Conservation (phyloP, 2,113 vertebrate species). For the Ciconia maguari region DNA sequence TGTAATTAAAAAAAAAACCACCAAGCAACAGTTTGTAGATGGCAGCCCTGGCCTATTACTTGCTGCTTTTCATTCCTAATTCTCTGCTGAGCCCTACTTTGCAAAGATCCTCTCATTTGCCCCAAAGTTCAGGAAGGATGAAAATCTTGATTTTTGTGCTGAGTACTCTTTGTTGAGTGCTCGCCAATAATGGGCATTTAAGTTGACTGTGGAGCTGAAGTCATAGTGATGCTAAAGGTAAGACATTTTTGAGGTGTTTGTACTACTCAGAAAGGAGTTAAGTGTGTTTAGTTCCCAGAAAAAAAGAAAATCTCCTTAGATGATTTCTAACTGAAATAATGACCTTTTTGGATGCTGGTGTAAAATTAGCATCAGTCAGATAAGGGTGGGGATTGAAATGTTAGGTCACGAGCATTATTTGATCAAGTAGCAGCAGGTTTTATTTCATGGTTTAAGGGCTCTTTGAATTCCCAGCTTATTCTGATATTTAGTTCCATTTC, state of each 20-base stretch:
- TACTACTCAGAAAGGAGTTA: not conserved
- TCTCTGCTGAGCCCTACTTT: not conserved
- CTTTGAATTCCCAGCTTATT: not conserved
- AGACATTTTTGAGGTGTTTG: not conserved
- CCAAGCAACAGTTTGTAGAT: not conserved
- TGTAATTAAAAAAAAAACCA: not conserved
- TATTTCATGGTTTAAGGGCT: not conserved
- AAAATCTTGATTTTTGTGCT: not conserved
- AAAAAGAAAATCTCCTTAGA: not conserved
- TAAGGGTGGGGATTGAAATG: slow-evolving; percentile 44
- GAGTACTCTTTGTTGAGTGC: not conserved
- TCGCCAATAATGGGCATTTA: not conserved
- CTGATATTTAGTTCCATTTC: not conserved
- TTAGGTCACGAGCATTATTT: not conserved
- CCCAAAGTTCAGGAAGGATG: not conserved
- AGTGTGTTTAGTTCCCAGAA: not conserved
- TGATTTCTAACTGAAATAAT: not conserved
- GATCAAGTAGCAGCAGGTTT: slow-evolving; percentile 1
- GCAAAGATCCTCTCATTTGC: not conserved
- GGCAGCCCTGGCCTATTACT: not conserved
- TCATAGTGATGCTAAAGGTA: not conserved
- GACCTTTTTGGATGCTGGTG: not conserved
- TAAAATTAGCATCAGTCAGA: slow-evolving; percentile 50
- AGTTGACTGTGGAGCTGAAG: not conserved
- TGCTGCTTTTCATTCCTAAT: not conserved